Evolutionary conservation across 2,113 vertebrate species (phyloP).

Genomic region (Stercorarius parasiticus): DNA sequence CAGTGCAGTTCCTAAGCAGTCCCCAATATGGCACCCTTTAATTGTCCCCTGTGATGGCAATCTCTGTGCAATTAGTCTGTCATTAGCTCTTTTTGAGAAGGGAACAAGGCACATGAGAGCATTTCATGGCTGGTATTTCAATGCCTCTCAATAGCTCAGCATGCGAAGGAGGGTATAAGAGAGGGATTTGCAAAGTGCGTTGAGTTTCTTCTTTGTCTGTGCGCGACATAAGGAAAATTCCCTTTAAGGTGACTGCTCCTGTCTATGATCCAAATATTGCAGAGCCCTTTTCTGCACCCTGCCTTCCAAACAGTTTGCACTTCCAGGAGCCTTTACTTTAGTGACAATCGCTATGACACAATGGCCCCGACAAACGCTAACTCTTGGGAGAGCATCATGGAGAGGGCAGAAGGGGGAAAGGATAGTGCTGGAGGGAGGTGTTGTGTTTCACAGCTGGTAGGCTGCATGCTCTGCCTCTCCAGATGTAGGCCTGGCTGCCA

Average conservation of each 20-base stretch:
- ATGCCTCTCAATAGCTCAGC: not conserved
- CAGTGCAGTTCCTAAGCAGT: not conserved
- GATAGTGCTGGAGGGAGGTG: not conserved
- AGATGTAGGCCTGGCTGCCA: not conserved
- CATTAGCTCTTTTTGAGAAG: not conserved
- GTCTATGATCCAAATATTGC: not conserved
- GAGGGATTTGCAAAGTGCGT: not conserved
- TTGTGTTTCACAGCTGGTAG: not conserved
- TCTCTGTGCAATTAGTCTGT: not conserved
- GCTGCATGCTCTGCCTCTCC: not conserved
- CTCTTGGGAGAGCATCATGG: not conserved
- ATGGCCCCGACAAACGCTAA: not conserved
- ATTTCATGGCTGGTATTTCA: not conserved
- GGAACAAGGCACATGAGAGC: not conserved
- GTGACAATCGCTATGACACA: not conserved
- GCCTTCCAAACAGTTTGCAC: not conserved
- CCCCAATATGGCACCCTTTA: not conserved
- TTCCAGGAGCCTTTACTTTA: not conserved
- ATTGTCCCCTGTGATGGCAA: not conserved
- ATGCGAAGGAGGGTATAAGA: not conserved
- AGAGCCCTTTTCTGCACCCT: not conserved
- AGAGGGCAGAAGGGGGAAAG: not conserved
- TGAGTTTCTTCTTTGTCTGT: not conserved
- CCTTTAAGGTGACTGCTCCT: not conserved
- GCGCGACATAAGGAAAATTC: not conserved